These are phyloP conservation scores for Mus spicilegus DNA, from an alignment of 2,113 vertebrate genomes.

Conservation along the genomic window DNA sequence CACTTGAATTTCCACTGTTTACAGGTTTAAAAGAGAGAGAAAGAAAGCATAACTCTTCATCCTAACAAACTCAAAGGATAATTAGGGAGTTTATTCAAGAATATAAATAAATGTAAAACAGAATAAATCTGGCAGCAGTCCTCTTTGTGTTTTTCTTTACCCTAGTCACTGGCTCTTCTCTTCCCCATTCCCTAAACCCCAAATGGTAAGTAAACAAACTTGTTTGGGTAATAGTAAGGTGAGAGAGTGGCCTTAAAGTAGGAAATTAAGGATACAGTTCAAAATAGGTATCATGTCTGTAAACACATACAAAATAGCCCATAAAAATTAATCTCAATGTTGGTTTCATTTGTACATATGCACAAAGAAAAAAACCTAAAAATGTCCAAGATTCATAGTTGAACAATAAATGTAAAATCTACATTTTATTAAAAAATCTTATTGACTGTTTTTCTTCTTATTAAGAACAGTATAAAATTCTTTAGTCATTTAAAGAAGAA, in stretches of 20 bases:
- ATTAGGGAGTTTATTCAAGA: not conserved
- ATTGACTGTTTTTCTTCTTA: conserved; percentile 6
- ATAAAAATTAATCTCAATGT: not conserved
- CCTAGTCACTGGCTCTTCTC: not conserved
- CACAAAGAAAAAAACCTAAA: not conserved
- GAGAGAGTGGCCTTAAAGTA: not conserved
- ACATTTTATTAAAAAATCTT: conserved; percentile 24
- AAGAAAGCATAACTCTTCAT: not conserved
- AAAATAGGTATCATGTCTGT: not conserved
- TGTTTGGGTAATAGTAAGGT: not conserved
- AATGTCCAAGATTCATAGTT: not conserved
- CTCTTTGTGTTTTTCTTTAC: not conserved
- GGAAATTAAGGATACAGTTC: not conserved
- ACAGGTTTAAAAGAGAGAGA: not conserved
- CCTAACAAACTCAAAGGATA: not conserved
- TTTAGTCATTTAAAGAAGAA: conserved; percentile 62
- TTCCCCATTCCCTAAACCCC: not conserved
- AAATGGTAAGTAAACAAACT: not conserved
- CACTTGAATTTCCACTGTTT: not conserved
- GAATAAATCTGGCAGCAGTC: not conserved
- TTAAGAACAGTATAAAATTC: not conserved
- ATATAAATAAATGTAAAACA: not conserved
- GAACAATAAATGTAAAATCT: not conserved
- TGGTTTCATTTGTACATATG: not conserved
- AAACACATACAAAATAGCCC: not conserved